phyloP scores from a whole-genome alignment of 2,113 vertebrate genomes.

The Geococcyx californianus region DNA sequence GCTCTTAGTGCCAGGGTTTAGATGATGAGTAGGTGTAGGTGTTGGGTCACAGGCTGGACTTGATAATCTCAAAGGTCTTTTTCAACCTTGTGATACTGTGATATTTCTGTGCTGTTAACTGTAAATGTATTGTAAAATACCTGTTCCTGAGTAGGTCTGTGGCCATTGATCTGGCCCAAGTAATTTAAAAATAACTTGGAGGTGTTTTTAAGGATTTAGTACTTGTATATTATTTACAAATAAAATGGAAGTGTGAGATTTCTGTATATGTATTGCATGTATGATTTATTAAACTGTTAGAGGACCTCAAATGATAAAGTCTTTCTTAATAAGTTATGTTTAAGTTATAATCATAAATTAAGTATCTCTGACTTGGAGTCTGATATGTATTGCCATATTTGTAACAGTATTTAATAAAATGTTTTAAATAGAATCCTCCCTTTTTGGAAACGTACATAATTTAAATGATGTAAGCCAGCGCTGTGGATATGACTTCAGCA shows the following conservation, averaged over 20 bases:
- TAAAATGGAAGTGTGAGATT: background rate
- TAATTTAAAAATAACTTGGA: background rate
- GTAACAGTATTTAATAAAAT: slow-evolving; percentile 41
- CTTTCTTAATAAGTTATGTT: slow-evolving; percentile 22
- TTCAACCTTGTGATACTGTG: too few relatives aligned
- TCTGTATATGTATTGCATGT: background rate
- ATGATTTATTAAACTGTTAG: background rate
- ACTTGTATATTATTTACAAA: background rate
- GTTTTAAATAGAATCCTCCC: background rate
- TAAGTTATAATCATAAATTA: slow-evolving; percentile 56
- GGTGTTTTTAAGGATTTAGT: background rate
- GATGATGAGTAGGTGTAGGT: too few relatives aligned
- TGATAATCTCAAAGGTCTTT: too few relatives aligned
- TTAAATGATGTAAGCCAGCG: background rate
- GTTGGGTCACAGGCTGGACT: too few relatives aligned
- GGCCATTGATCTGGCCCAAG: background rate
- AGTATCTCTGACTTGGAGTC: background rate
- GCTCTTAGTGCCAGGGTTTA: too few relatives aligned
- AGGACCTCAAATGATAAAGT: background rate
- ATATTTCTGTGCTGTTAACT: background rate
- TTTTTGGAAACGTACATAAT: background rate
- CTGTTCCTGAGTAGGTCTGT: background rate
- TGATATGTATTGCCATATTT: background rate
- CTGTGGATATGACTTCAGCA: background rate
- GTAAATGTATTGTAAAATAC: background rate